Evolutionary conservation across 2,113 vertebrate genomes (phyloP).

Genomic region (Nansenia antarctica): DNA sequence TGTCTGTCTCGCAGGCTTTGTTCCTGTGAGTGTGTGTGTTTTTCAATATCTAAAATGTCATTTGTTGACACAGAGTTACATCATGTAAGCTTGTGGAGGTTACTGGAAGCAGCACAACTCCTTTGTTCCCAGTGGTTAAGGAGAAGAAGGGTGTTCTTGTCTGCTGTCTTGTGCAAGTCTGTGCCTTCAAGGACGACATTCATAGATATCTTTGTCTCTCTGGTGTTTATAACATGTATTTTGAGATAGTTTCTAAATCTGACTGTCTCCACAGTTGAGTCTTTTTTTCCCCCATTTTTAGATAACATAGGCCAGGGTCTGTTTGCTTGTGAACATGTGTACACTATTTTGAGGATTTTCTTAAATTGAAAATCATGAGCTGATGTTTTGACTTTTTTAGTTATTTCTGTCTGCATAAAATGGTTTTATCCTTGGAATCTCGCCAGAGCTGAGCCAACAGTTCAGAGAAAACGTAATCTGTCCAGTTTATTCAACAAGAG

Average conservation of each 20-base stretch:
- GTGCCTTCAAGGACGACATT: slow-evolving; percentile 37
- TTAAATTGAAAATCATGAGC: not conserved
- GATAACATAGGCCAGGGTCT: slow-evolving; percentile 10
- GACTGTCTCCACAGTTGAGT: slow-evolving; percentile 29
- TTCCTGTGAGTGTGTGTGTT: slow-evolving; percentile 32
- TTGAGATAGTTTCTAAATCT: slow-evolving; percentile 51
- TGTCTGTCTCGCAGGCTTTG: slow-evolving; percentile 46
- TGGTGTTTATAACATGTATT: slow-evolving; percentile 60
- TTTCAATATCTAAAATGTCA: slow-evolving; percentile 9
- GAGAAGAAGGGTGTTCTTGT: slow-evolving; percentile 54
- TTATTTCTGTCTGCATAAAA: not conserved
- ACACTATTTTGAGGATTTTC: slow-evolving; percentile 3
- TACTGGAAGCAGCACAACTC: slow-evolving; percentile 57
- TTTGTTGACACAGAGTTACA: slow-evolving; percentile 41
- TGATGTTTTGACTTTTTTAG: not conserved
- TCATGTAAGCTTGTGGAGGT: slow-evolving; percentile 26
- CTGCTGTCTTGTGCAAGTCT: slow-evolving; percentile 48
- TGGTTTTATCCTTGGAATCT: not conserved
- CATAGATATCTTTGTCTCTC: slow-evolving; percentile 61
- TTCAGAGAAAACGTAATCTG: not conserved
- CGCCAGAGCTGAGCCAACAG: not conserved
- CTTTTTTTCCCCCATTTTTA: slow-evolving; percentile 49
- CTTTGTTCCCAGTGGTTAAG: slow-evolving; percentile 35
- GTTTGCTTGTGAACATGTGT: slow-evolving; percentile 30
- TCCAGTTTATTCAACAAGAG: not conserved